Evolutionary conservation across 35 echinoderm and acorn worm genomes (phyloP), one percentile per base, ranked within the genome.

Genomic region (Amphiura filiformis): DNA sequence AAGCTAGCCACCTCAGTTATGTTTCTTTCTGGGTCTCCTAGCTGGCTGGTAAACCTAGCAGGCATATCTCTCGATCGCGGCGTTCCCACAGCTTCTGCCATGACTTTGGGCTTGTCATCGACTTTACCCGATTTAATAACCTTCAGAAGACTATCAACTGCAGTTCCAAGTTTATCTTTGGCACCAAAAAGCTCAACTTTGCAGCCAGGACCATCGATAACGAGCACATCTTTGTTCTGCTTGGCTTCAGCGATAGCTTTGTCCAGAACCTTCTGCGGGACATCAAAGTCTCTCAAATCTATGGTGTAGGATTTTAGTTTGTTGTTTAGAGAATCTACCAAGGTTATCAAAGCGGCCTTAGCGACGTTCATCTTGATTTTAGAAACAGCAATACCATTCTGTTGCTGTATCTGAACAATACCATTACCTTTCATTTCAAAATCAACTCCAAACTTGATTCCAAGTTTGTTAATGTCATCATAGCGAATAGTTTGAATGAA

Each of bases 351-450:
- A 33, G 36, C 32, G 31, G 32, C 32, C 35, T 26, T 5, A 32
- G 64, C 64, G 7, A 32, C 31, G 14, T 61, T 13, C n/a, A 64
- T 1, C 18, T 36, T 84, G n/a, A 17, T 36, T 23, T 84, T 34
- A 22, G 31, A 61, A 33, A 36, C 31, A 33, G 32, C 44, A 1
- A 34, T 23, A n/a, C 9, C 12, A 56, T 22, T 61, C 32, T 37
- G 61, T 52, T 34, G 34, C 17, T 28, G 56, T 36, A 84, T 36
- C 35, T 75, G 47, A 35, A 84, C 82, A 14, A 18, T 22, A 14
- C 56, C 82, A 36, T 61, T 36, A 20, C 33, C 42, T 37, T 36
- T 84, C 33, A 61, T 34, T 61, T 84, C 47, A 84, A 84, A 65
- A 37, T 84, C n/a, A 0, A 84, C 82, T 36, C 37, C 7, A 35